A percentile compares a stretch with the other conserved stretches of the same genome.
Evolutionary conservation across 2,888 invertebrate species (phyloP).

Genomic region (Scaptomyza caliginosa): DNA sequence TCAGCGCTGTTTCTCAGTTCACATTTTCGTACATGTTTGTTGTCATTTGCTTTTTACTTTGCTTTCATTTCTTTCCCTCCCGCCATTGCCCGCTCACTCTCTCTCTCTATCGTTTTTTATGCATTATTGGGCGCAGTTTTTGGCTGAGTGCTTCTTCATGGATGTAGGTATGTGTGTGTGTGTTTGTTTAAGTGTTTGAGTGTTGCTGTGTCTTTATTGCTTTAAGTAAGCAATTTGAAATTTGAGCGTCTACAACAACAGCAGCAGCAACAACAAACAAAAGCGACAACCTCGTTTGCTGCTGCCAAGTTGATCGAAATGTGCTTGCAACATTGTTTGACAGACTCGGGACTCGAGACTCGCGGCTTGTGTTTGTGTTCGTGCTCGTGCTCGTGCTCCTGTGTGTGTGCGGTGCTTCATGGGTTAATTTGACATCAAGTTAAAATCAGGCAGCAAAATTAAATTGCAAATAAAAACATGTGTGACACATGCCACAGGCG

Average conservation of each 20-base stretch:
- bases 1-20: conserved; percentile 18
- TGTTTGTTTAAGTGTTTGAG: conserved; percentile 33
- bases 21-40: conserved; percentile 32
- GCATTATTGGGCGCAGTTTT: conserved; percentile 50
- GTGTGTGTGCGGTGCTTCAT: conserved; percentile 49
- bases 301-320: conserved; percentile 50
- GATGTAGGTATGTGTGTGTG: conserved; percentile 9
- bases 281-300: conserved; percentile 37
- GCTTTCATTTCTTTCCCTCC: conserved; percentile 35
- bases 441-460: conserved; percentile 29
- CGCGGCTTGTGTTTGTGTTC: conserved; percentile 9
- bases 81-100: background rate
- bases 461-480: background rate
- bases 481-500: background rate
- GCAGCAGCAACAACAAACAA: conserved; percentile 28
- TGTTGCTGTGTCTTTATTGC: conserved; percentile 66
- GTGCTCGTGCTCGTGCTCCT: no score
- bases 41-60: conserved; percentile 57
- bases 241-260: conserved; percentile 62
- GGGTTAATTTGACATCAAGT: conserved; percentile 67
- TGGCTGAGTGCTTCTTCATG: conserved; percentile 53
- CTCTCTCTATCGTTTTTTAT: conserved; percentile 12
- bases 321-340: conserved; percentile 65
- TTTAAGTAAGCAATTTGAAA: conserved; percentile 79
- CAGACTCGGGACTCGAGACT: conserved; percentile 11